Evolutionary conservation across 64 coral and sea anemone species (phyloP), one percentile per base, ranked within the genome.

Genomic region (Actinia tenebrosa): DNA sequence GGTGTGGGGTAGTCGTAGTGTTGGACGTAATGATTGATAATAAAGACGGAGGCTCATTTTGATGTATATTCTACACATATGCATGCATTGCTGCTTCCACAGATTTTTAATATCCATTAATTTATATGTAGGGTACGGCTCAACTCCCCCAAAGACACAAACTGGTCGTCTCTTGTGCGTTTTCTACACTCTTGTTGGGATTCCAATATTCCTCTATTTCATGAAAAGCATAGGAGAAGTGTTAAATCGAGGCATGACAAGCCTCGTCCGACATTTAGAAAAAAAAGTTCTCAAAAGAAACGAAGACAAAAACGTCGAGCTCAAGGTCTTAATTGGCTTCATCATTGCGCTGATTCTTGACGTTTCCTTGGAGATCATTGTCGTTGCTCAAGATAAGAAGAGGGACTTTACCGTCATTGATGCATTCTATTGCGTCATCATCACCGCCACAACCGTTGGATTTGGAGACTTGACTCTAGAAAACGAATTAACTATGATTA

Each of bases 61-160:
- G 30, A 37, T 37, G 1, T 37, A 37, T 0, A 37, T 37, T 37
- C 30, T 37, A 37, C 30, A 37, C 30, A 37, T 37, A 37, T 37
- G 30, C 30, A 37, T 37, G 30, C 30, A 37, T 37, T 37, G 30
- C 30, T 37, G 30, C 30, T 37, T 50, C 47, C 47, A 50, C 2
- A 50, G 47, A 50, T 50, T 50, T 50, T 50, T 3, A 1, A 50
- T 4, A 50, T 50, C 4, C 7, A 50, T 50, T 50, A 50, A 50
- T 50, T 50, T 2, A 50, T 89, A 62, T 54, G 7, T 25, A 97
- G 91, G 91, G 18, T 97, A 97, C 43, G 94, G 94, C 19, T 72
- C 71, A 7, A 93, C 91, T 47, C 87, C 90, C 52, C 90, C 94
- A 59, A 86, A 80, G 20, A 95, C 94, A 53, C 90, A 80, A 14